Evolutionary conservation across 2,888 invertebrate genomes (phyloP), one percentile per base, ranked within the genome.

Genomic region (Aleiodes leptofemur): DNA sequence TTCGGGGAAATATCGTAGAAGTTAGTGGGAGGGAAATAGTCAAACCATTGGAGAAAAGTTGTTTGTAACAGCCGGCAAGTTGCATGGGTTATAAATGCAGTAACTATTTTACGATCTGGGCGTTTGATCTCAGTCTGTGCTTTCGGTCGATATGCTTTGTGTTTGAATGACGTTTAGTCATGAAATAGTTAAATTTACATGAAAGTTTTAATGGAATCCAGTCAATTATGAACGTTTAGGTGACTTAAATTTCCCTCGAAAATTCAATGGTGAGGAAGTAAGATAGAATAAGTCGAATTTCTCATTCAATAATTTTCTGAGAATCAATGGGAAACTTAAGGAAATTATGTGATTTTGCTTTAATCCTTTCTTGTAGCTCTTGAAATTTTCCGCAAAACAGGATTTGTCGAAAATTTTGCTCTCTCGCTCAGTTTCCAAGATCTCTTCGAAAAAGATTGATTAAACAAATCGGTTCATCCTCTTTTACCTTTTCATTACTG

Each of bases 91-190:
- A 43, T 43, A 43, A 23, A 43, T 69, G 14, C 53, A 23, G 23
- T 48, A 64, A 64, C 48, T 64, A 48, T 70, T 31, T 64, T 74
- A 77, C 77, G 72, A 80, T 77, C 82, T 82, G 83, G 80, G 74
- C 82, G 80, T 85, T 83, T 83, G 85, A 86, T 84, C 64, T 83
- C 78, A 79, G 73, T 73, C 50, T 57, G 23, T 34, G 48, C 50
- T 59, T 51, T 71, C 66, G 55, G 51, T 48, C 16, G 72, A 23
- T 31, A 53, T 34, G 31, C 43, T 61, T 66, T 71, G 66, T 48
- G 71, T 71, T 82, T 80, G 83, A 85, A 83, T 78, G 82, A 79
- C 80, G 81, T 83, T 84, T 84, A 84, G 83, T 79, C 77, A 16
- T 5, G 38, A 11, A 64, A 43, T 48, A 11, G 43, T 64, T 34